phyloP scores from a whole-genome alignment of 2,888 invertebrate genomes.

The Resseliella maxima region DNA sequence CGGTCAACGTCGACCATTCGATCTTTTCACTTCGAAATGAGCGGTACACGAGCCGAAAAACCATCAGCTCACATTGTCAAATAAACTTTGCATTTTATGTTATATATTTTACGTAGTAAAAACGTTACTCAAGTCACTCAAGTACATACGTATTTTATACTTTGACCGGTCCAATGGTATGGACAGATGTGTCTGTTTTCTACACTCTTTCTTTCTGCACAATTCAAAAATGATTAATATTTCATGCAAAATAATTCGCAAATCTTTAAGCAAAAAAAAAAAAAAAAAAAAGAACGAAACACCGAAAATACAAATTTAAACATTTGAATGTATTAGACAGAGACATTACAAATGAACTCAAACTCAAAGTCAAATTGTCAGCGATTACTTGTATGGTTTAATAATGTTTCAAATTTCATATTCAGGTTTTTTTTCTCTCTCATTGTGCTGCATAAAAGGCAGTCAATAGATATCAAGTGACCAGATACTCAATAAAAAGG shows the following conservation, averaged over 20 bases:
- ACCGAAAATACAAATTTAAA: neutral
- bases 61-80: constrained; percentile 3
- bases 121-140: neutral
- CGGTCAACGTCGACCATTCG: neutral
- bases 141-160: constrained; percentile 40
- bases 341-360: neutral
- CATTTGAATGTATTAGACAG: constrained; percentile 10
- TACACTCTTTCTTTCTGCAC: neutral
- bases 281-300: neutral
- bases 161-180: neutral
- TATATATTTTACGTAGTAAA: constrained; percentile 7
- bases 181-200: constrained; percentile 6
- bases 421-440: neutral
- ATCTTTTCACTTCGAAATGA: neutral
- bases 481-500: neutral
- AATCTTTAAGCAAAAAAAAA: neutral
- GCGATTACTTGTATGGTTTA: no score
- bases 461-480: constrained; percentile 40
- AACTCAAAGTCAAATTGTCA: neutral
- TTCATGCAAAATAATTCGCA: constrained; percentile 3
- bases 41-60: neutral
- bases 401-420: constrained; percentile 18
- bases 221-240: neutral
- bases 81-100: constrained; percentile 53
- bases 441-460: neutral